Percentiles rank a stretch among this genome's conserved stretches.
phyloP scores from a whole-genome alignment of 2,797 vertebrate species.

The Microchirus variegatus region DNA sequence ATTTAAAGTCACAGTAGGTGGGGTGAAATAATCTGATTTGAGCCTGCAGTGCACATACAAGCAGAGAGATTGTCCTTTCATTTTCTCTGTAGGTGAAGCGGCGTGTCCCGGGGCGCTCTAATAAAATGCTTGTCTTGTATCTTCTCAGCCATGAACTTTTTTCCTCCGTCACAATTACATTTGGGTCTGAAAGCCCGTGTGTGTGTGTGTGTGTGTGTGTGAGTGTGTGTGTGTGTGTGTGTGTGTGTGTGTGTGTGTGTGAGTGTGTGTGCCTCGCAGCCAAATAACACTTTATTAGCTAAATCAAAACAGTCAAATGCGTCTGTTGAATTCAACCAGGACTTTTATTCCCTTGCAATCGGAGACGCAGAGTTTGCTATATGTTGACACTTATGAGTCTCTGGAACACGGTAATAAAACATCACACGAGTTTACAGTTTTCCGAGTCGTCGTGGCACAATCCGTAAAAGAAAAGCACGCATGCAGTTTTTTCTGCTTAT shows the following conservation, averaged over 20 bases:
- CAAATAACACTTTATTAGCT: constrained; percentile 39
- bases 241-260: constrained; percentile 22
- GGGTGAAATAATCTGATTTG: constrained; percentile 62
- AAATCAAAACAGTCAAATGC: constrained; percentile 36
- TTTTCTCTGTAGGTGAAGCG: constrained; percentile 60
- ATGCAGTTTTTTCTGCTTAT: neutral
- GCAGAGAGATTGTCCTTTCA: constrained; percentile 59
- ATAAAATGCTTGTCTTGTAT: constrained; percentile 72
- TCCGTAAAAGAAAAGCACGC: neutral
- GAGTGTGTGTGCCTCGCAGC: constrained; percentile 40
- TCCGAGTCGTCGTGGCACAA: neutral
- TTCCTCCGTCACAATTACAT: constrained; percentile 59
- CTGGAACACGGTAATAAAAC: constrained; percentile 1
- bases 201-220: constrained; percentile 22
- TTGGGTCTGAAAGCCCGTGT: constrained; percentile 31
- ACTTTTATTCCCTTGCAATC: constrained; percentile 5
- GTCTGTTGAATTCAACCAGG: constrained; percentile 28
- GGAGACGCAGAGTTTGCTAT: neutral
- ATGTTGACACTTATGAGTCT: constrained; percentile 8
- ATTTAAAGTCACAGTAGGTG: constrained; percentile 58
- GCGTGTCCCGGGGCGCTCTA: constrained; percentile 53
- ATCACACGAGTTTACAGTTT: neutral
- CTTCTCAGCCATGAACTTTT: constrained; percentile 68
- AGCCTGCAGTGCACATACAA: constrained; percentile 45
- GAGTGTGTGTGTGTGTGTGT: constrained; percentile 19